Conservation (phyloP, 2,113 vertebrate genomes). For the Dendropsophus ebraccatus region DNA sequence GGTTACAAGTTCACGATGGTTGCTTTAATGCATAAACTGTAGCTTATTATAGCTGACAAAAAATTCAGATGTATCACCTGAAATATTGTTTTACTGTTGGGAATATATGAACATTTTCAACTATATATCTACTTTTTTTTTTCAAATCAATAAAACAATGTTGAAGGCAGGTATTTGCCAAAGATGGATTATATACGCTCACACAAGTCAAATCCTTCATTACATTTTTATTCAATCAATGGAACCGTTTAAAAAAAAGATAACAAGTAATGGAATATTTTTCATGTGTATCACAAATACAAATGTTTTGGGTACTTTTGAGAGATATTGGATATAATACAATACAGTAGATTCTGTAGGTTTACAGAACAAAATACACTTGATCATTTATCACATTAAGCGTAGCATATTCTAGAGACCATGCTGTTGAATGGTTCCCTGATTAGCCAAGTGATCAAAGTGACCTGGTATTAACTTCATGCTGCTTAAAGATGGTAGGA, state of each 20-base stretch:
- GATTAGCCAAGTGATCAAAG: no score
- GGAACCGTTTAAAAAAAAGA: slow-evolving; percentile 21
- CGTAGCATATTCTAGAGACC: no score
- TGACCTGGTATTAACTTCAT: no score
- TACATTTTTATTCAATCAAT: slow-evolving; percentile 38
- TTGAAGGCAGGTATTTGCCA: background rate
- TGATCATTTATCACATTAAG: no score
- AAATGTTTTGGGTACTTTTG: background rate
- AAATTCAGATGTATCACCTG: slow-evolving; percentile 13
- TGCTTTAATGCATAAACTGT: background rate
- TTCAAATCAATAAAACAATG: background rate
- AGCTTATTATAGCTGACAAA: slow-evolving; percentile 1
- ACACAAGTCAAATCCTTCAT: background rate
- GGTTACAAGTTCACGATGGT: slow-evolving; percentile 19
- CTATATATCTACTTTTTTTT: slow-evolving; percentile 23
- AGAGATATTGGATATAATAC: background rate
- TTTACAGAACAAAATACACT: no score
- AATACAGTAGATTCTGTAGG: background rate
- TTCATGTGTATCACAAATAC: background rate
- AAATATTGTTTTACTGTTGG: slow-evolving; percentile 4
- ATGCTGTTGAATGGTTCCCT: no score
- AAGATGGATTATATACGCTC: slow-evolving; percentile 18
- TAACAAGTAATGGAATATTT: slow-evolving; percentile 7
- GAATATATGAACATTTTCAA: slow-evolving; percentile 20
- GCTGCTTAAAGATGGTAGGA: no score